A percentile compares a stretch with the other conserved stretches of the same genome.
Evolutionary conservation across 2,888 invertebrate species (phyloP).

Genomic region (Argyra leucocephala): DNA sequence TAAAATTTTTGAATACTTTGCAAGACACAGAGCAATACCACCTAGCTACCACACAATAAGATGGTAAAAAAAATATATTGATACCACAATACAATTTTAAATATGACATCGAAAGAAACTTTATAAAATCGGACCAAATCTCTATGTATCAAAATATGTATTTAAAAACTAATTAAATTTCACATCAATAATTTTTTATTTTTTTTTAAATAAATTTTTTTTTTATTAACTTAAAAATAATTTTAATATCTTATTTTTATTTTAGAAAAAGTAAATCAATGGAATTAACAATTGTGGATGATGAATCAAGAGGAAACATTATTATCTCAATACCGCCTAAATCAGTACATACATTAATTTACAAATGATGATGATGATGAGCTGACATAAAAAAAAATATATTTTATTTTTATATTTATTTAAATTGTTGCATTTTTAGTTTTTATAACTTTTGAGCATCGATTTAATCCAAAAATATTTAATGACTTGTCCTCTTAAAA

Average conservation of each 20-base stretch:
- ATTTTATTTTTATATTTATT: background rate
- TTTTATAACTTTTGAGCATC: background rate
- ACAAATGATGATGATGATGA: conserved; percentile 29
- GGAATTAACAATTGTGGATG: conserved; percentile 40
- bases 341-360: conserved; percentile 45
- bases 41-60: no score
- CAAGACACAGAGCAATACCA: no score
- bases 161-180: no score
- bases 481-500: background rate
- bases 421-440: background rate
- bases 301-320: conserved; percentile 38
- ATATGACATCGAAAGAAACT: no score
- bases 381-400: background rate
- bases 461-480: background rate
- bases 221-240: no score
- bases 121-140: no score
- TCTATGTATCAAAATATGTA: no score
- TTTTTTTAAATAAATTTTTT: no score
- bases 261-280: conserved; percentile 36
- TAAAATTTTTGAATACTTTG: no score
- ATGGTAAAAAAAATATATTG: no score
- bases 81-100: no score
- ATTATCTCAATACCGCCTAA: conserved; percentile 35
- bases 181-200: no score
- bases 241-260: conserved; percentile 18